Evolutionary conservation across 2,797 vertebrate genomes (phyloP).

Genomic region (Pristis pectinata): DNA sequence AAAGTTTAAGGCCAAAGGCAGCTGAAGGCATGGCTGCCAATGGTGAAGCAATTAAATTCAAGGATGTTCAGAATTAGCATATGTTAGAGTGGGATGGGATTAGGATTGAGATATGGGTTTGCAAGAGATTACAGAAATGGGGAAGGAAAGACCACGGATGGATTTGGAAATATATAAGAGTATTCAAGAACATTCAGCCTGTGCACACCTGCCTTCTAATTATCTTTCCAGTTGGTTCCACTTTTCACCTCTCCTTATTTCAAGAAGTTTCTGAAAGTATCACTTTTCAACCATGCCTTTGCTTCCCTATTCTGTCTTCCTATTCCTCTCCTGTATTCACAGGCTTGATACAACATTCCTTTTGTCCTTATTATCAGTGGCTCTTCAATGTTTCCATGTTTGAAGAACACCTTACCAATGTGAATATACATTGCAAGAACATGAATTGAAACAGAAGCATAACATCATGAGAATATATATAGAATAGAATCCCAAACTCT

Average conservation of each 20-base stretch:
- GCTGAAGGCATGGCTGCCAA: too few species aligned
- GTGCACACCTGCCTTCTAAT: not conserved
- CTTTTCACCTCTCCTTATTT: not conserved
- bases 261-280: not conserved
- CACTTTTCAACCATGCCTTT: not conserved
- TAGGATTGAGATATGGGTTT: too few species aligned
- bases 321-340: not conserved
- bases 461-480: not conserved
- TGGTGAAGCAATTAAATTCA: too few species aligned
- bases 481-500: not conserved
- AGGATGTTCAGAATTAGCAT: too few species aligned
- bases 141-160: too few species aligned
- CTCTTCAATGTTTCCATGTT: not conserved
- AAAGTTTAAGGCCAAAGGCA: too few species aligned
- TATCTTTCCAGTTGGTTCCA: not conserved
- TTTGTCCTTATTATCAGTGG: not conserved
- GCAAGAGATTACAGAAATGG: too few species aligned
- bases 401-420: not conserved
- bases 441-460: not conserved
- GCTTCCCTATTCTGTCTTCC: not conserved
- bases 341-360: not conserved
- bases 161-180: too few species aligned
- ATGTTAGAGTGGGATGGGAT: too few species aligned
- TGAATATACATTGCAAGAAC: not conserved
- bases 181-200: not conserved